Evolutionary conservation across 2,113 vertebrate genomes (phyloP).

Genomic region (Sinocyclocheilus anophthalmus): DNA sequence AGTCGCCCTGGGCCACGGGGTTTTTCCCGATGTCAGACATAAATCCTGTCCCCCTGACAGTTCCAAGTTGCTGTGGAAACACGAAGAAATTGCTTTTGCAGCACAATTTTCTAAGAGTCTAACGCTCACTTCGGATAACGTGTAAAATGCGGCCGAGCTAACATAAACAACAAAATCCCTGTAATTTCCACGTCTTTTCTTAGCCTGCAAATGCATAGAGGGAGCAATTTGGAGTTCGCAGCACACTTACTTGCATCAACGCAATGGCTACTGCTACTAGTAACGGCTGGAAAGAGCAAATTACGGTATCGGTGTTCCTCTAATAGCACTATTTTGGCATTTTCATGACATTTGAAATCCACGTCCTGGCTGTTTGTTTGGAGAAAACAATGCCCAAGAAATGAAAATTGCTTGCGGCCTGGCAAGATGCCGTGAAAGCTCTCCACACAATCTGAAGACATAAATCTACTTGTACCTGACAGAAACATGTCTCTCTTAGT

Average conservation of each 20-base stretch:
- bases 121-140: not conserved
- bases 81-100: conserved; percentile 3
- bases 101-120: not conserved
- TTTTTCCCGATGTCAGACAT: conserved; percentile 27
- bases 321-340: conserved; percentile 26
- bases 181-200: not conserved
- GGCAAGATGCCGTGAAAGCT: conserved; percentile 24
- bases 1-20: conserved; percentile 3
- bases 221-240: not conserved
- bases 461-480: conserved; percentile 39
- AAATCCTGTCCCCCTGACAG: conserved; percentile 31
- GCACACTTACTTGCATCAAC: not conserved
- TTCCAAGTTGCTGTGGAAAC: conserved; percentile 17
- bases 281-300: conserved; percentile 25
- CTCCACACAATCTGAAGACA: not conserved
- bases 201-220: not conserved
- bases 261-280: conserved; percentile 12
- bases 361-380: conserved; percentile 7
- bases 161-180: not conserved
- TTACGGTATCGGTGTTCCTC: conserved; percentile 14
- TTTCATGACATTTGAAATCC: conserved; percentile 2
- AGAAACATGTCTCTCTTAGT: conserved; percentile 33
- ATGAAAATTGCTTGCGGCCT: conserved; percentile 23
- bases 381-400: conserved; percentile 13
- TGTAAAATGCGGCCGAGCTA: not conserved